Percentiles rank a stretch among this genome's conserved stretches.
Conservation (phyloP, 1,140 invertebrate genomes). For the Philaenus spumarius region DNA sequence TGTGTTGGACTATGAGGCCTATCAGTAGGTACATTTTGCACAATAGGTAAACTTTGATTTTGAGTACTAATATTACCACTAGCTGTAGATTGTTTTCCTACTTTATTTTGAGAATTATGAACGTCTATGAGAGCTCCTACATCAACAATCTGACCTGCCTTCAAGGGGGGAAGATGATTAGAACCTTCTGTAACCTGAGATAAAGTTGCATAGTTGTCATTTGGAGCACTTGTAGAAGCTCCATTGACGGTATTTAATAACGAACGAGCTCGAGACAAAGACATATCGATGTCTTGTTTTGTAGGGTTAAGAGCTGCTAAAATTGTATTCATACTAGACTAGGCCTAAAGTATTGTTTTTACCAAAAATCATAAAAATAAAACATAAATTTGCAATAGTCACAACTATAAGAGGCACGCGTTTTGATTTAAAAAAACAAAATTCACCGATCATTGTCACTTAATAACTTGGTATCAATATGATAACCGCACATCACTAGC, state of each 20-base stretch:
- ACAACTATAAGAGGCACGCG: conserved; percentile 9
- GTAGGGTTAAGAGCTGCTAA: conserved; percentile 16
- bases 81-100: conserved; percentile 5
- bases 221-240: conserved; percentile 18
- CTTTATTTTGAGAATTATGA: conserved; percentile 6
- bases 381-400: background rate
- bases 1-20: conserved; percentile 14
- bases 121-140: background rate
- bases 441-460: background rate
- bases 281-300: conserved; percentile 20
- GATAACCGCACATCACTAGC: too few species aligned
- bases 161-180: conserved; percentile 21
- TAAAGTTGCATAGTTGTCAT: conserved; percentile 9
- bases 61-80: background rate
- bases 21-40: background rate
- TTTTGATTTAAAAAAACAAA: conserved; percentile 13
- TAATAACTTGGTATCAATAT: too few species aligned
- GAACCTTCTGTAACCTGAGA: conserved; percentile 12
- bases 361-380: background rate
- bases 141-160: conserved; percentile 9
- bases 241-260: conserved; percentile 21
- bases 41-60: conserved; percentile 15
- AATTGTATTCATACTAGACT: conserved; percentile 17
- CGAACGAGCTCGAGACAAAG: conserved; percentile 18
- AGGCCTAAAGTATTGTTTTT: background rate